Evolutionary conservation across 2,113 vertebrate species (phyloP), one percentile per base, ranked within the genome.

Genomic region (Rafetus swinhoei): DNA sequence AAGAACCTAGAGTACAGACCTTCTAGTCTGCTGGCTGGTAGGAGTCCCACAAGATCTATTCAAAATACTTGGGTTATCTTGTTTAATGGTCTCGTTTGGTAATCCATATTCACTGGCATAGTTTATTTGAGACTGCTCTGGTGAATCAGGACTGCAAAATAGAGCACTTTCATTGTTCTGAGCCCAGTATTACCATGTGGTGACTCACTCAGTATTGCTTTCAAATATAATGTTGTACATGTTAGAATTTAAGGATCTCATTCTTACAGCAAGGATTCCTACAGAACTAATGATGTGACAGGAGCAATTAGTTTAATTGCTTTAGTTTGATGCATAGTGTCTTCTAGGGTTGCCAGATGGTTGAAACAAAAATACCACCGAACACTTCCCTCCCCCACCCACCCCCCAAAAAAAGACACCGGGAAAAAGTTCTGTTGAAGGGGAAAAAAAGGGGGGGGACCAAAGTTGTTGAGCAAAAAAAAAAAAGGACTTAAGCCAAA

Each of bases 291-390:
- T 87, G 53, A 24, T 24, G 54, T 87, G 27, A 55, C 91, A 81
- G 81, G 86, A 91, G 60, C 82, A 72, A 93, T 25, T 90, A 86
- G 90, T 39, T 89, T 82, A 85, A 95, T 90, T 96, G 54, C 50
- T 76, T 80, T 52, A 29, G n/a, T 53, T 82, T 82, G 60, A 93
- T 91, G 86, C 86, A 82, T 25, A 8, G 16, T 35, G 19, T 81
- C 81, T 95, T 96, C 77, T 81, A 39, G 39, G 39, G 39, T 39
- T 39, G 39, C 39, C 39, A 39, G 39, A 39, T 39, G 39, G 39
- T 39, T 39, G 39, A 39, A 39, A 39, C 39, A 39, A 39, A 39
- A 39, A 39, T 39, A 39, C 39, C 39, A 39, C 39, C 39, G 39
- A 39, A 39, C 39, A 39, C 39, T 39, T 4, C 4, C 39, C 4